Percentiles rank a stretch among this genome's conserved stretches.
These are phyloP conservation scores for Spondyliosoma cantharus DNA, from an alignment of 2,797 vertebrate species.

Conservation along the genomic window DNA sequence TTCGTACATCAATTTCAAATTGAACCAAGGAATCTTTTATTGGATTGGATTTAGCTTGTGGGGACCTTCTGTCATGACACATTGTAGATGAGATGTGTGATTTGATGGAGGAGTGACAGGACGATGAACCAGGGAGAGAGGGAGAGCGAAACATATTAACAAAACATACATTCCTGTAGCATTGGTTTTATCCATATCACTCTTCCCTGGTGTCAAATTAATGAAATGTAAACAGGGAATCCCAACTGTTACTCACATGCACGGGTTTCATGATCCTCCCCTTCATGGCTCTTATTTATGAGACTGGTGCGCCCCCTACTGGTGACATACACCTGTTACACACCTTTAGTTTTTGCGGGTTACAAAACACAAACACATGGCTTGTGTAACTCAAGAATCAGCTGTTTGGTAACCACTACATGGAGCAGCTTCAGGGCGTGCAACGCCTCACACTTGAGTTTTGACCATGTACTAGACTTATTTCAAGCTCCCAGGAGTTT, in stretches of 20 bases:
- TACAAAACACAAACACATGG: conserved; percentile 73
- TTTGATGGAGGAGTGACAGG: conserved; percentile 8
- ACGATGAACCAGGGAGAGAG: background rate
- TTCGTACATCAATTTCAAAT: conserved; percentile 33
- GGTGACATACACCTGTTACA: conserved; percentile 58
- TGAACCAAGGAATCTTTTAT: conserved; percentile 28
- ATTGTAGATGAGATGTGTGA: conserved; percentile 25
- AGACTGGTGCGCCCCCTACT: conserved; percentile 61
- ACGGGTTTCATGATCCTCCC: background rate
- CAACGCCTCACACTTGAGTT: background rate
- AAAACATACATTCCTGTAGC: background rate
- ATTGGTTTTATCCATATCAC: conserved; percentile 9
- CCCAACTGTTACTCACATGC: conserved; percentile 44
- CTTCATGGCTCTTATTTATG: conserved; percentile 39
- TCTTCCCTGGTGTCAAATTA: conserved; percentile 3
- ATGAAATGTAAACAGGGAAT: conserved; percentile 52
- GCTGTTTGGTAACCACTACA: conserved; percentile 66
- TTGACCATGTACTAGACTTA: background rate
- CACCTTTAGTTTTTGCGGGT: conserved; percentile 8
- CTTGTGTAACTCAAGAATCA: conserved; percentile 72
- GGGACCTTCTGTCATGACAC: conserved; percentile 19
- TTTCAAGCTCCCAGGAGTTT: background rate
- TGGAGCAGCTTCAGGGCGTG: background rate
- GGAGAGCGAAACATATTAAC: background rate
- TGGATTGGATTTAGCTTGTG: conserved; percentile 49